These are phyloP conservation scores for Drosophila bocki DNA, from an alignment of 1,140 invertebrate species.

Conservation along the genomic window DNA sequence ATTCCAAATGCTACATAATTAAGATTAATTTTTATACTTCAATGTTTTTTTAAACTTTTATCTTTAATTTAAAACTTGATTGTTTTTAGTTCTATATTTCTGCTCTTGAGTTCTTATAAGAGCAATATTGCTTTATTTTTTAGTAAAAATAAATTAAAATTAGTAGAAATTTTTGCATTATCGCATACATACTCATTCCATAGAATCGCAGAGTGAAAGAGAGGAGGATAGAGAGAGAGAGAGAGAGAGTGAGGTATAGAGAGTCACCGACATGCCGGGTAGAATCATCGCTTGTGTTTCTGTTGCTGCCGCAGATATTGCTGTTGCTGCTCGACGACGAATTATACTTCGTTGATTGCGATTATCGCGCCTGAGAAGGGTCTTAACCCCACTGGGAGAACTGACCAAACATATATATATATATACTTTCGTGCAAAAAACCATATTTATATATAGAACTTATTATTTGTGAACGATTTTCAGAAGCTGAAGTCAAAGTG, in stretches of 20 bases:
- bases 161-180: slow-evolving; percentile 1
- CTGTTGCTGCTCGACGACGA: slow-evolving; percentile 36
- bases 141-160: neutral
- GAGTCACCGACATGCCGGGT: slow-evolving; percentile 9
- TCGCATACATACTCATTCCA: slow-evolving; percentile 36
- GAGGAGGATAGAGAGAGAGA: neutral
- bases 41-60: neutral
- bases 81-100: neutral
- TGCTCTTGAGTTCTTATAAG: no score
- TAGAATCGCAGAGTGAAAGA: neutral
- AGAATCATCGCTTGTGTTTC: slow-evolving; percentile 19
- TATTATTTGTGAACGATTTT: slow-evolving; percentile 2
- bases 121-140: neutral
- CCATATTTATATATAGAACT: slow-evolving; percentile 3
- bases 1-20: neutral
- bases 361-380: slow-evolving; percentile 74
- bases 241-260: neutral
- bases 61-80: neutral
- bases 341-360: slow-evolving; percentile 55
- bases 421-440: slow-evolving; percentile 21
- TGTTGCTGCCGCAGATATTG: slow-evolving; percentile 9
- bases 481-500: slow-evolving; percentile 6
- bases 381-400: slow-evolving; percentile 74
- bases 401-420: slow-evolving; percentile 47
- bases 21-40: no score